Evolutionary conservation across 2,797 vertebrate species (phyloP).

Genomic region (Aplochiton taeniatus): DNA sequence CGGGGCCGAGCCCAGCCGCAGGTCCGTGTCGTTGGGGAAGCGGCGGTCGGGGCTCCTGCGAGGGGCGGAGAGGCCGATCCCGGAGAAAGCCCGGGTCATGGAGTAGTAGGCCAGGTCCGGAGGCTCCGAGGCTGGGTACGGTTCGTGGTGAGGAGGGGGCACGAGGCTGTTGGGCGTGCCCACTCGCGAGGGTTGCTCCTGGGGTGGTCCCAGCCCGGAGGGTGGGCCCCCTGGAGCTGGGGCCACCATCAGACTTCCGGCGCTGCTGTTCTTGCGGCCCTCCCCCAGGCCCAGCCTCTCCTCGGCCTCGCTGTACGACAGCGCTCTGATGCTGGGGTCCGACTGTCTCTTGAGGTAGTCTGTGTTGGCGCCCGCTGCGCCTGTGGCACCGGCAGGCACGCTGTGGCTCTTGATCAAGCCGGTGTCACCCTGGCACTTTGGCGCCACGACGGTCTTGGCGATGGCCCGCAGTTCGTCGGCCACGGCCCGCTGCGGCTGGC

Average conservation of each 20-base stretch:
- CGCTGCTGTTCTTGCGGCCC: slow-evolving; percentile 65
- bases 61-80: slow-evolving; percentile 77
- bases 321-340: slow-evolving; percentile 88
- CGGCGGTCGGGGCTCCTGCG: slow-evolving; percentile 84
- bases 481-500: slow-evolving; percentile 92
- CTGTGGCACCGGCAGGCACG: slow-evolving; percentile 83
- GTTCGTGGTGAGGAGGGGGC: slow-evolving; percentile 80
- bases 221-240: slow-evolving; percentile 79
- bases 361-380: slow-evolving; percentile 68
- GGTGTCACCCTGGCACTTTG: slow-evolving; percentile 82
- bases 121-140: slow-evolving; percentile 91
- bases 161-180: slow-evolving; percentile 74
- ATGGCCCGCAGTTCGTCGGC: slow-evolving; percentile 96
- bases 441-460: slow-evolving; percentile 83
- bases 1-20: slow-evolving; percentile 83
- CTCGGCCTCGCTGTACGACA: slow-evolving; percentile 90
- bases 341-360: slow-evolving; percentile 80
- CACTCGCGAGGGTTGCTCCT: slow-evolving; percentile 76
- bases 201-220: slow-evolving; percentile 75
- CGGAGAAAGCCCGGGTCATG: slow-evolving; percentile 85
- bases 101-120: slow-evolving; percentile 92
- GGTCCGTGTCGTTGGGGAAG: slow-evolving; percentile 84
- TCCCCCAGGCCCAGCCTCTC: slow-evolving; percentile 90
- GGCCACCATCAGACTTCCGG: slow-evolving; percentile 36
- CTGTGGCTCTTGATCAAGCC: slow-evolving; percentile 97